Conservation (phyloP, 2,888 invertebrate genomes). For the Epistrophe grossulariae region DNA sequence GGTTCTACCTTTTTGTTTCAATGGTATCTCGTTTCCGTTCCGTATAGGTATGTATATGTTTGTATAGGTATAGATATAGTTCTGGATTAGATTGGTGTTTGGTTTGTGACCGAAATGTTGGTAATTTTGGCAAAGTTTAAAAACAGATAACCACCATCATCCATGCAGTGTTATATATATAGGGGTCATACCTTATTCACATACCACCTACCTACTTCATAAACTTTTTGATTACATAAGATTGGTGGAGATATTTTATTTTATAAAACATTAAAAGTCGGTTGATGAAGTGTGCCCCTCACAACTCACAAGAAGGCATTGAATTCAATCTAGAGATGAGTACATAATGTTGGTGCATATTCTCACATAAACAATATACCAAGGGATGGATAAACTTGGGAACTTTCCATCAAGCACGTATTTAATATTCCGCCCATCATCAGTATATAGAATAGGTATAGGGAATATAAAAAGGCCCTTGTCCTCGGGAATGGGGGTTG, state of each 20-base stretch:
- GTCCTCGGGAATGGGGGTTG: neutral
- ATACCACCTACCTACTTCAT: neutral
- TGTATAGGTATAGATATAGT: constrained; percentile 9
- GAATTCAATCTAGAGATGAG: neutral
- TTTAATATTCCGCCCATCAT: constrained; percentile 5
- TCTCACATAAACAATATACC: constrained; percentile 8
- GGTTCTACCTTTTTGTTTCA: constrained; percentile 32
- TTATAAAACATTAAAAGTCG: neutral
- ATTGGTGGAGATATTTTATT: constrained; percentile 14
- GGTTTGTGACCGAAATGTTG: constrained; percentile 45
- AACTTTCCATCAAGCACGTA: constrained; percentile 10
- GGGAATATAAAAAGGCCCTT: neutral
- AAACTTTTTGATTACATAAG: constrained; percentile 22
- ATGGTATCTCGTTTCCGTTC: constrained; percentile 16
- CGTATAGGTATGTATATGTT: neutral
- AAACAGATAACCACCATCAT: constrained; percentile 15
- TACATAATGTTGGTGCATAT: neutral
- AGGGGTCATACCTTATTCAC: constrained; percentile 5
- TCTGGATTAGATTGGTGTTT: constrained; percentile 50
- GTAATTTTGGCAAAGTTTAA: constrained; percentile 27
- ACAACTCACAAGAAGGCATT: neutral
- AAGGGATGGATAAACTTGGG: constrained; percentile 4
- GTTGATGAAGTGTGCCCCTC: neutral
- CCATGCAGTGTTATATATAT: neutral
- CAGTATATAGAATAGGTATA: too few species aligned